Conservation (phyloP, 2,113 vertebrate genomes). For the Athene cunicularia region DNA sequence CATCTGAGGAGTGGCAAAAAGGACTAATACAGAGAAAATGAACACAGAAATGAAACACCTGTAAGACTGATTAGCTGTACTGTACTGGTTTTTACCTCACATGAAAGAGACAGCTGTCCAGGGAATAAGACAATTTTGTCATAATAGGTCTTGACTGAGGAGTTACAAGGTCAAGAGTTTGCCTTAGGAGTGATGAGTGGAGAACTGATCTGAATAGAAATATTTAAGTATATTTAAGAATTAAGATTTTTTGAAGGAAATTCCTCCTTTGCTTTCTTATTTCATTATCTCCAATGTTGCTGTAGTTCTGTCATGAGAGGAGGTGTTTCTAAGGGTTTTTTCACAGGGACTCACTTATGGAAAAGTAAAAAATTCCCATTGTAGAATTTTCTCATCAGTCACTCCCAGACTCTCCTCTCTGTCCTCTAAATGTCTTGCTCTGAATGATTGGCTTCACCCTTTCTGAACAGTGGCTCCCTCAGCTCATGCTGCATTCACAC, state of each 20-base stretch:
- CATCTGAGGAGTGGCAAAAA: background rate
- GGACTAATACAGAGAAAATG: background rate
- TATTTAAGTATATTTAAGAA: background rate
- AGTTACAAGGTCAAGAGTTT: background rate
- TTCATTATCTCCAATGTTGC: background rate
- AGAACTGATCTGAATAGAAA: background rate
- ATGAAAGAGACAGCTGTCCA: background rate
- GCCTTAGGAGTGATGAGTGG: background rate
- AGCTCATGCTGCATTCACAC: background rate
- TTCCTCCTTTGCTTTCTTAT: background rate
- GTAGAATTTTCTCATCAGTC: background rate
- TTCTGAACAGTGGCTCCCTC: background rate
- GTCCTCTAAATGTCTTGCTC: background rate
- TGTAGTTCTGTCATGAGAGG: background rate
- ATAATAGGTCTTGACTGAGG: background rate
- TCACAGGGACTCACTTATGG: background rate
- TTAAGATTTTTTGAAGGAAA: background rate
- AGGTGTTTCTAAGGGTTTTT: background rate
- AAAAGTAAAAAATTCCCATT: background rate
- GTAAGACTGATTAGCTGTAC: background rate
- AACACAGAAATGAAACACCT: background rate
- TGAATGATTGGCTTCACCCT: background rate
- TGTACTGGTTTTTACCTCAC: background rate
- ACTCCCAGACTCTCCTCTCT: background rate
- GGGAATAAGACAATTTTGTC: background rate